Conservation (phyloP, 1,140 invertebrate species). For the Sitophilus oryzae region DNA sequence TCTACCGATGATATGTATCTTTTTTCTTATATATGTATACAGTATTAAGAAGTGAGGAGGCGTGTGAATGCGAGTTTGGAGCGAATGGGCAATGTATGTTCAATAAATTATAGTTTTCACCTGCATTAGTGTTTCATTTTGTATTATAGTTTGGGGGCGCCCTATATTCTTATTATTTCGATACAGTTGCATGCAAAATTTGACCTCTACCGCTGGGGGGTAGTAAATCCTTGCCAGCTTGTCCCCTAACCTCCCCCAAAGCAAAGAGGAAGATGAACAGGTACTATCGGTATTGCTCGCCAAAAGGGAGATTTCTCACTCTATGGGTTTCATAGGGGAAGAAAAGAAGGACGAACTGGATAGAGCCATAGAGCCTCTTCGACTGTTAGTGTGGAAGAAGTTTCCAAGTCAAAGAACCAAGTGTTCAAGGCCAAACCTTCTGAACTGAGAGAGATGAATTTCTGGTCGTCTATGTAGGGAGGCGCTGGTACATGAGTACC, state of each 20-base stretch:
- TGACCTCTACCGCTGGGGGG: constrained; percentile 47
- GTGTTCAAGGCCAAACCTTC: constrained; percentile 59
- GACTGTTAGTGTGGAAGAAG: constrained; percentile 26
- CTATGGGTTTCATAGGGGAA: constrained; percentile 46
- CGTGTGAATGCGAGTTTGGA: background rate
- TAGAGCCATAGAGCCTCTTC: constrained; percentile 21
- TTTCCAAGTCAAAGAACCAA: constrained; percentile 24
- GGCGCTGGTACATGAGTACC: background rate
- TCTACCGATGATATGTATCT: constrained; percentile 7
- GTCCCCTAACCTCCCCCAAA: constrained; percentile 58
- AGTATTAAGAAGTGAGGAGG: background rate
- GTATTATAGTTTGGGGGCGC: background rate
- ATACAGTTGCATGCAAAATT: constrained; percentile 35
- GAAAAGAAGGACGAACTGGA: constrained; percentile 37
- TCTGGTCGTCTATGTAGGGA: constrained; percentile 72
- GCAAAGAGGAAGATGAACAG: constrained; percentile 49
- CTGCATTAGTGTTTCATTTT: background rate
- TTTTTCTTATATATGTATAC: constrained; percentile 1
- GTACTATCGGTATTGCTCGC: constrained; percentile 49
- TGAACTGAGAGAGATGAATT: constrained; percentile 74
- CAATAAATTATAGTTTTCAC: background rate
- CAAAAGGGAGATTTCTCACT: constrained; percentile 44
- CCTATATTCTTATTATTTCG: no score
- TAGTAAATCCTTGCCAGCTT: constrained; percentile 64
- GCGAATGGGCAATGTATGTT: background rate